These are phyloP conservation scores for Bufotes viridis DNA, from an alignment of 2,797 vertebrate genomes.

Conservation along the genomic window DNA sequence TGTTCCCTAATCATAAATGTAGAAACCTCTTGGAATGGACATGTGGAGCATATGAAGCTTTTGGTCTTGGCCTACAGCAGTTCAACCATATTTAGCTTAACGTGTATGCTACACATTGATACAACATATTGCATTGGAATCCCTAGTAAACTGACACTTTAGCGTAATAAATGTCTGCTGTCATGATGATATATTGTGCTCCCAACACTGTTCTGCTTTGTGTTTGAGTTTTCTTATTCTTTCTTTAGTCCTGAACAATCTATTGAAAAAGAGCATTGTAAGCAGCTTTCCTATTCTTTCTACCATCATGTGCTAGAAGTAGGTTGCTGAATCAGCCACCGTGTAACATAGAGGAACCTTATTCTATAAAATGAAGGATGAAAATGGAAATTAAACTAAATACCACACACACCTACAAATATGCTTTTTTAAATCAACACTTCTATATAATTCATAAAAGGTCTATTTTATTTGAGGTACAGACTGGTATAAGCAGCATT, in stretches of 20 bases:
- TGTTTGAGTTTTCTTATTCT: not conserved
- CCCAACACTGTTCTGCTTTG: constrained; percentile 17
- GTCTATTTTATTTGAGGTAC: not conserved
- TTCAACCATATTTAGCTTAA: not conserved
- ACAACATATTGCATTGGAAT: not conserved
- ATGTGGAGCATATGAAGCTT: not conserved
- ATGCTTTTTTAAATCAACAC: not conserved
- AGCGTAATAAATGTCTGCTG: constrained; percentile 22
- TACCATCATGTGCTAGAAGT: not conserved
- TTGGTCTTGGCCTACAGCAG: not conserved
- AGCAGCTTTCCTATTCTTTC: constrained; percentile 6
- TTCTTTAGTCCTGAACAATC: not conserved
- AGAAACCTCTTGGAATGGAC: not conserved
- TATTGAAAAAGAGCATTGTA: constrained; percentile 6
- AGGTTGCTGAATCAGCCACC: constrained; percentile 23
- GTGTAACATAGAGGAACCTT: not conserved
- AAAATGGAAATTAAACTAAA: not conserved
- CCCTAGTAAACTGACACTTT: not conserved
- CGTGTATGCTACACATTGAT: not conserved
- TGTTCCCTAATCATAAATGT: no score
- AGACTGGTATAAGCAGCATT: no score
- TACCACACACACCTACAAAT: not conserved
- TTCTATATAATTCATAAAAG: not conserved
- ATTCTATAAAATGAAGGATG: not conserved
- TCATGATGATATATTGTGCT: constrained; percentile 42